Evolutionary conservation across 2,113 vertebrate species (phyloP).

Genomic region (Crotalus helleri): DNA sequence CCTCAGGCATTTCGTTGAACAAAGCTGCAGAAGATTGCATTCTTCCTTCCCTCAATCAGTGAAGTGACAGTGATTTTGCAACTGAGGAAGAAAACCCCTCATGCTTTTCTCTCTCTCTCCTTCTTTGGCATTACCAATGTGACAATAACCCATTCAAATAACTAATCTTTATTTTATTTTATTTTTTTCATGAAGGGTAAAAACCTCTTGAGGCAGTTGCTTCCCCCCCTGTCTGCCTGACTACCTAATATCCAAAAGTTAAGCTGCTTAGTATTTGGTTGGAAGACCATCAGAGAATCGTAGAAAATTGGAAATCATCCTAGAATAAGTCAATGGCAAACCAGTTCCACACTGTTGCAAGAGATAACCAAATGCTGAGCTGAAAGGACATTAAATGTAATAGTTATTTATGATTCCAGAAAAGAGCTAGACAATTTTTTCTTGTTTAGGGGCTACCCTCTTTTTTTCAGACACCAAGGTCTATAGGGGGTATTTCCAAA

Average conservation of each 20-base stretch:
- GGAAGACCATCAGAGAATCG: neutral
- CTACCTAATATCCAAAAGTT: neutral
- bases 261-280: neutral
- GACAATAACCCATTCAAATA: neutral
- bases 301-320: neutral
- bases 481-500: neutral
- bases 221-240: neutral
- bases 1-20: neutral
- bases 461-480: neutral
- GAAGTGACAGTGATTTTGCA: neutral
- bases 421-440: neutral
- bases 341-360: neutral
- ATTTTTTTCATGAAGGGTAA: neutral
- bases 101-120: neutral
- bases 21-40: neutral
- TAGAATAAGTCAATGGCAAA: neutral
- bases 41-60: neutral
- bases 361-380: neutral
- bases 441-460: neutral
- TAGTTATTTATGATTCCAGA: neutral
- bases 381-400: neutral
- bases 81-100: neutral
- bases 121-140: neutral
- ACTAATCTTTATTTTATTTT: neutral
- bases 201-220: neutral